Evolutionary conservation across 2,888 invertebrate species (phyloP).

Genomic region (Caenorhabditis sp.): DNA sequence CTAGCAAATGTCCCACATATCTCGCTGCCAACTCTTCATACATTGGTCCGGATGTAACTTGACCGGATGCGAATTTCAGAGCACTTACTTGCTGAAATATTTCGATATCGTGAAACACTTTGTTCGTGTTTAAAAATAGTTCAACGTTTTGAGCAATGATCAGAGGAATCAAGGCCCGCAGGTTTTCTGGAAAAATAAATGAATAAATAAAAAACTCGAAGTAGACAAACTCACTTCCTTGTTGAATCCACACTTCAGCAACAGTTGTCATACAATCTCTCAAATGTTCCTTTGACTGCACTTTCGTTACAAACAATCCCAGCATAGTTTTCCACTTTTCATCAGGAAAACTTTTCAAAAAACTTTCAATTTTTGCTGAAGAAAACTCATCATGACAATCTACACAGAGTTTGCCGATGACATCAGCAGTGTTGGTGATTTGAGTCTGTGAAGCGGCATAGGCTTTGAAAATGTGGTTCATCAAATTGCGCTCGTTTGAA

Average conservation of each 20-base stretch:
- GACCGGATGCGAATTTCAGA: constrained; percentile 3
- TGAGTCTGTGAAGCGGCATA: neutral
- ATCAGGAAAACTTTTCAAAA: constrained; percentile 17
- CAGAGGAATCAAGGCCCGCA: constrained; percentile 20
- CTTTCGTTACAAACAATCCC: constrained; percentile 16
- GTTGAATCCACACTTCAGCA: constrained; percentile 10
- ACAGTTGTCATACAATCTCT: constrained; percentile 5
- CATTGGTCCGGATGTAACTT: neutral
- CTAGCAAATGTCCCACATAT: constrained; percentile 7
- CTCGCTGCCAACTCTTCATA: constrained; percentile 11
- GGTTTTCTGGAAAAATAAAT: constrained; percentile 2
- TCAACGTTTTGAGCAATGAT: constrained; percentile 24
- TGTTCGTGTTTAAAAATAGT: constrained; percentile 14
- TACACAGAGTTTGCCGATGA: neutral
- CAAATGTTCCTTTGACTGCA: neutral
- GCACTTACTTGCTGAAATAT: constrained; percentile 13
- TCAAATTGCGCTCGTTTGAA: constrained; percentile 7
- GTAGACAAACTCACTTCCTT: constrained; percentile 19
- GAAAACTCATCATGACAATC: neutral
- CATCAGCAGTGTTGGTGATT: neutral
- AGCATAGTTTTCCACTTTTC: constrained; percentile 25
- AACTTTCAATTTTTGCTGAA: neutral
- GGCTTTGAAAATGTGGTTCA: constrained; percentile 13
- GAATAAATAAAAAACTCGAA: neutral
- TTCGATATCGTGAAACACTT: constrained; percentile 9